Evolutionary conservation across 1,140 invertebrate species (phyloP), one percentile per base, ranked within the genome.

Genomic region (Cotesia chilonis): DNA sequence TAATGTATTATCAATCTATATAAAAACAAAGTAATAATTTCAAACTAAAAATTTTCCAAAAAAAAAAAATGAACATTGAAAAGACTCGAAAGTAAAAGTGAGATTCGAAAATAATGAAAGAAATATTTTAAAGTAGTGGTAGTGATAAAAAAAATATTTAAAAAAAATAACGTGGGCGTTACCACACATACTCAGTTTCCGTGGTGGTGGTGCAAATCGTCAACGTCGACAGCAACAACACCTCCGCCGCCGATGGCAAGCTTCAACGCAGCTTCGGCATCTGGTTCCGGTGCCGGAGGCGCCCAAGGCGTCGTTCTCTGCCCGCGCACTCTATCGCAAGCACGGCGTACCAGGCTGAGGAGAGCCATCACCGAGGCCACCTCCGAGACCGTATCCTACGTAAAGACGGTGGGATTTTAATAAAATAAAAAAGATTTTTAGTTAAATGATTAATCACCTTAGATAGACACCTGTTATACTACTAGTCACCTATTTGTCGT

Each of bases 331-430:
- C 90, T 95, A 91, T 92, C 94, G 86, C 93, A 95, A 90, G 91
- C 92, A 81, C 90, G 94, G 81, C 91, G 94, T 79, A 90, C 92
- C 81, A 90, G 92, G 82, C 91, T 95, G 84, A 91, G 94, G 84
- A 90, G 94, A 82, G 94, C 94, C 80, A 93, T 94, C 88, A 95
- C 94, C 84, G 94, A 95, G 87, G 93, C 94, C 81, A 94, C 93
- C 80, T 92, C 92, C 87, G 94, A 95, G 88, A 94, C 93, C 82
- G 92, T 95, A 87, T 92, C 90, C 89, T 92, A 93, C 91, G 93
- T 93, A 88, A 94, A 93, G 92, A 93, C 93, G 93, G 94, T 94
- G 92, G 90, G 85, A 78, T 82, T 71, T 38, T 59, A 67, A 60
- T 57, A 71, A 70, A 28, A 71, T 76, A 75, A 75, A 73, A 78